phyloP scores from a whole-genome alignment of 2,113 vertebrate genomes.

The Proterorhinus semilunaris region DNA sequence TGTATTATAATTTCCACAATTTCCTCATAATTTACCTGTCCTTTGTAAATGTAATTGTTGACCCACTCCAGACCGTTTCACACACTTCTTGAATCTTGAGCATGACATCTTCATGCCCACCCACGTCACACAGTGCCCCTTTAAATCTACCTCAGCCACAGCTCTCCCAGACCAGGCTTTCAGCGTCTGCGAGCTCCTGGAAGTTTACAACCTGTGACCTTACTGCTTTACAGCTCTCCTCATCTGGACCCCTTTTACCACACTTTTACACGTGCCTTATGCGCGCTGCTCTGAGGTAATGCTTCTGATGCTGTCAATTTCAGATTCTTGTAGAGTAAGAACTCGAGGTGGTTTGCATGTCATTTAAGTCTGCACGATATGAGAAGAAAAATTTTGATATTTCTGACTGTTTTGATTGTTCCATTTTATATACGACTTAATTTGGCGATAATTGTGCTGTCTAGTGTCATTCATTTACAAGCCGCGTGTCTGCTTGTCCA shows the following conservation, averaged over 20 bases:
- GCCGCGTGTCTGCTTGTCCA: conserved; percentile 26
- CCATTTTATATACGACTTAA: too few species aligned
- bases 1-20: too few species aligned
- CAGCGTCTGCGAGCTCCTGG: conserved; percentile 26
- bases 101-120: conserved; percentile 37
- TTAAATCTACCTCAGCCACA: background rate
- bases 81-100: conserved; percentile 5
- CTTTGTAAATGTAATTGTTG: background rate
- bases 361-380: too few species aligned
- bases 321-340: background rate
- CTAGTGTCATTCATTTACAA: conserved; percentile 32
- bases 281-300: background rate
- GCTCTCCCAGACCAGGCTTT: conserved; percentile 1
- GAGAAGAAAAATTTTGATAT: too few species aligned
- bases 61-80: background rate
- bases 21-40: background rate
- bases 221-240: conserved; percentile 41
- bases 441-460: conserved; percentile 17
- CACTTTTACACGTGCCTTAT: conserved; percentile 35
- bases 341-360: too few species aligned
- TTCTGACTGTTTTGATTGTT: too few species aligned
- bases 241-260: conserved; percentile 56
- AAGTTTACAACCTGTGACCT: conserved; percentile 54
- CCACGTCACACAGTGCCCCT: conserved; percentile 31
- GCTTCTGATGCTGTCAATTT: background rate